phyloP scores from a whole-genome alignment of 2,797 vertebrate genomes.

The Lutjanus campechanus region DNA sequence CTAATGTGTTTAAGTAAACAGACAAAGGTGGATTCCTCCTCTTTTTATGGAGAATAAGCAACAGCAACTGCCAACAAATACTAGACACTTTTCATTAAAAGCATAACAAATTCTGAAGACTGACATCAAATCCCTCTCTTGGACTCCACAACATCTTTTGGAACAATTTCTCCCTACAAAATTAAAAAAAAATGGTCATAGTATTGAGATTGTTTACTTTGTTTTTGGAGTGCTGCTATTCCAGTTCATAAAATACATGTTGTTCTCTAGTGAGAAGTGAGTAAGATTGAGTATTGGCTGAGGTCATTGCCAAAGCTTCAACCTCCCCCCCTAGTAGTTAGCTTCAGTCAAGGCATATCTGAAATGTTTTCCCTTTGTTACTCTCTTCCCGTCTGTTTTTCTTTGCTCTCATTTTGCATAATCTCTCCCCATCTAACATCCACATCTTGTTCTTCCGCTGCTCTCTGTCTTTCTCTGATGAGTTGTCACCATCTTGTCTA shows the following conservation, averaged over 20 bases:
- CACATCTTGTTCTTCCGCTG: conserved; percentile 48
- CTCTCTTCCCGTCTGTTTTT: conserved; percentile 35
- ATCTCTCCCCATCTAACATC: conserved; percentile 55
- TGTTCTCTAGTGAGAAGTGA: conserved; percentile 9
- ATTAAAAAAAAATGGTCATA: background rate
- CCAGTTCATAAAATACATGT: conserved; percentile 3
- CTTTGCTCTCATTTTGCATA: conserved; percentile 55
- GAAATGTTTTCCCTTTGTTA: conserved; percentile 37
- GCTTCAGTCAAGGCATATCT: conserved; percentile 39
- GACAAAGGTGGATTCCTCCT: background rate
- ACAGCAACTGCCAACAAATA: background rate
- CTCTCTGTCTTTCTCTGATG: conserved; percentile 60
- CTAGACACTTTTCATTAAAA: background rate
- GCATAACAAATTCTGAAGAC: background rate
- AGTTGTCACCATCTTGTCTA: conserved; percentile 76
- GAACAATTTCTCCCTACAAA: background rate
- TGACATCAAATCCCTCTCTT: background rate
- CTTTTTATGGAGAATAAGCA: background rate
- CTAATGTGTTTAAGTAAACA: background rate
- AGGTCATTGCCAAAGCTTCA: conserved; percentile 24
- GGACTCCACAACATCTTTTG: background rate
- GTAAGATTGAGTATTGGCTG: conserved; percentile 9
- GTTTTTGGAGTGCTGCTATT: background rate
- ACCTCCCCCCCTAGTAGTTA: conserved; percentile 21
- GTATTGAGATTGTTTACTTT: conserved; percentile 4